Conservation (phyloP, 1,140 invertebrate genomes). For the Melipona quadrifasciata region DNA sequence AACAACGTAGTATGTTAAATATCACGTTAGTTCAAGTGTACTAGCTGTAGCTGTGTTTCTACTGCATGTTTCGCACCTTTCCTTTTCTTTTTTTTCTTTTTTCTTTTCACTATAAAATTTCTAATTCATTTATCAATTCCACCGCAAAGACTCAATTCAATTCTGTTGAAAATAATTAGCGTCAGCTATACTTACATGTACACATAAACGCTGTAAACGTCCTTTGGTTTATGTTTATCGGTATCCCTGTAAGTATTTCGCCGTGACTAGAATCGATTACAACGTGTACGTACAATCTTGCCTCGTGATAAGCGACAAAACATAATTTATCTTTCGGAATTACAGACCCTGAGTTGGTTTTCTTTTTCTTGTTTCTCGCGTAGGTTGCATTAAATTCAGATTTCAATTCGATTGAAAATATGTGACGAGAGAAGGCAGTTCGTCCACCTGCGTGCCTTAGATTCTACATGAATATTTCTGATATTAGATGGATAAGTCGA, state of each 20-base stretch:
- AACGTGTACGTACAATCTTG: background rate
- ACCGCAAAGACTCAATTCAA: constrained; percentile 7
- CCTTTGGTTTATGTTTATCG: constrained; percentile 33
- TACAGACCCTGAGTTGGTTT: background rate
- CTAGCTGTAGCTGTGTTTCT: background rate
- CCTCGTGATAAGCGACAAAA: background rate
- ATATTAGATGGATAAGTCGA: background rate
- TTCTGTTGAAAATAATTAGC: constrained; percentile 14
- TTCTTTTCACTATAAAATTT: background rate
- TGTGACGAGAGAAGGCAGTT: background rate
- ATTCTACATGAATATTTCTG: background rate
- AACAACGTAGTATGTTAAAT: background rate
- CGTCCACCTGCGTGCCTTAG: background rate
- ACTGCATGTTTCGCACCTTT: background rate
- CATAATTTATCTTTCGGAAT: background rate
- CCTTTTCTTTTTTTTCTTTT: background rate
- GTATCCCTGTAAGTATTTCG: constrained; percentile 20
- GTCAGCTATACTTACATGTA: background rate
- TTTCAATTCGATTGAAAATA: background rate
- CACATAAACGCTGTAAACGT: constrained; percentile 9
- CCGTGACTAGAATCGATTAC: constrained; percentile 50
- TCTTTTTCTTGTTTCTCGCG: background rate
- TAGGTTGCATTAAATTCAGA: background rate
- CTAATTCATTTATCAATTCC: constrained; percentile 38
- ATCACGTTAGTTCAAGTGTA: too few relatives aligned